These are phyloP conservation scores for Andricus grossulariae DNA, from an alignment of 1,140 invertebrate species.

Conservation along the genomic window DNA sequence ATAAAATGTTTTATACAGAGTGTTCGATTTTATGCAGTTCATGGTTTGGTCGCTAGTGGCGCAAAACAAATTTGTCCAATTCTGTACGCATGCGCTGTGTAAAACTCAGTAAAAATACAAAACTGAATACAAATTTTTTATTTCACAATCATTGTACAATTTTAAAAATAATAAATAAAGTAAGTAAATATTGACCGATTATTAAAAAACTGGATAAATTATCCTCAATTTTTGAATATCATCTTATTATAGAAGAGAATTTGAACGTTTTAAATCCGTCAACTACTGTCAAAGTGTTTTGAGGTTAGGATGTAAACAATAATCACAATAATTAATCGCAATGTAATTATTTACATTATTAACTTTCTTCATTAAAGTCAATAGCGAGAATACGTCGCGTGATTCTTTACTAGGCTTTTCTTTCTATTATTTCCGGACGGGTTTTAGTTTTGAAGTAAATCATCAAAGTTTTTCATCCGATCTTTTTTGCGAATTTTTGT, in stretches of 20 bases:
- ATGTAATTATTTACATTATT: neutral
- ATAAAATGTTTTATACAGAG: no score
- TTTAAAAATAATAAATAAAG: neutral
- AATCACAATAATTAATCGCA: neutral
- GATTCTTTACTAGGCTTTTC: no score
- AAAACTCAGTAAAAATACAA: neutral
- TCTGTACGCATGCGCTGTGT: no score
- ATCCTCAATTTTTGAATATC: neutral
- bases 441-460: no score
- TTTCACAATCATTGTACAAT: neutral
- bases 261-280: neutral
- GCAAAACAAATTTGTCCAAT: no score
- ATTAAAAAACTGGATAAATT: neutral
- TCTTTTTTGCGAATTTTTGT: neutral
- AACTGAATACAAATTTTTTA: neutral
- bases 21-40: no score
- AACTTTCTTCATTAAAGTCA: neutral
- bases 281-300: neutral
- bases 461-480: neutral
- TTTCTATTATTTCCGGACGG: no score
- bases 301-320: constrained; percentile 7
- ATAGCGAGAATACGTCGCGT: no score
- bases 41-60: no score
- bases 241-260: neutral
- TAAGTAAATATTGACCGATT: neutral